Conservation (phyloP, 2,113 vertebrate species). For the Otis tarda region DNA sequence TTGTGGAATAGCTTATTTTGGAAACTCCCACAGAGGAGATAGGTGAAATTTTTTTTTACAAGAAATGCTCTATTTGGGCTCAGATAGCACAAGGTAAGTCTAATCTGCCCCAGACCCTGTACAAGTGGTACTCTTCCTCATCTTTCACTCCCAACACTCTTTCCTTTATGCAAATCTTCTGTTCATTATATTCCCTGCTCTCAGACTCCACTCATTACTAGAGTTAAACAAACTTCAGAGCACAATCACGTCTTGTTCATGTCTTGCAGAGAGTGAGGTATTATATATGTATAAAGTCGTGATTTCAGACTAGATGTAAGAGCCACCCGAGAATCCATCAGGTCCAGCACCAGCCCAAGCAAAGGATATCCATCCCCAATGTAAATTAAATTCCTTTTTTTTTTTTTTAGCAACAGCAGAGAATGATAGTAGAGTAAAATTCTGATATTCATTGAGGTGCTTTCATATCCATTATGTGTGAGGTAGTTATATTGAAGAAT, state of each 20-base stretch:
- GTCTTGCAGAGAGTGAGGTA: not conserved
- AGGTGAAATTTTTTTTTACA: not conserved
- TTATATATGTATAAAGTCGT: not conserved
- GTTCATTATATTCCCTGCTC: not conserved
- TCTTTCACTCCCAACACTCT: not conserved
- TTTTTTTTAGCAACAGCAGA: too few species aligned
- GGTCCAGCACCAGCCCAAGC: not conserved
- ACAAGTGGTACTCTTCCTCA: not conserved
- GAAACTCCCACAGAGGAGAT: not conserved
- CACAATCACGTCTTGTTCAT: rapidly evolving
- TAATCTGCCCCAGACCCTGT: not conserved
- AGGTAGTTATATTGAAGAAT: not conserved
- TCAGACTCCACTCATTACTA: not conserved
- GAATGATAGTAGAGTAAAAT: not conserved
- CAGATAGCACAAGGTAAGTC: not conserved
- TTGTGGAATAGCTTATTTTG: not conserved
- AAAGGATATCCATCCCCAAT: not conserved
- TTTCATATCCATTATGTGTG: not conserved
- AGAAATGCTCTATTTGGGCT: not conserved
- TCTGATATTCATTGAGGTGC: not conserved
- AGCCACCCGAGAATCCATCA: not conserved
- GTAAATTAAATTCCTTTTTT: not conserved
- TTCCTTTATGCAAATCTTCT: not conserved
- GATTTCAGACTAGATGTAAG: not conserved
- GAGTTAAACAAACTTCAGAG: not conserved